Base-by-base conservation (phyloP, 2,113 vertebrate genomes). In the Monarcha castaneiventris region DNA sequence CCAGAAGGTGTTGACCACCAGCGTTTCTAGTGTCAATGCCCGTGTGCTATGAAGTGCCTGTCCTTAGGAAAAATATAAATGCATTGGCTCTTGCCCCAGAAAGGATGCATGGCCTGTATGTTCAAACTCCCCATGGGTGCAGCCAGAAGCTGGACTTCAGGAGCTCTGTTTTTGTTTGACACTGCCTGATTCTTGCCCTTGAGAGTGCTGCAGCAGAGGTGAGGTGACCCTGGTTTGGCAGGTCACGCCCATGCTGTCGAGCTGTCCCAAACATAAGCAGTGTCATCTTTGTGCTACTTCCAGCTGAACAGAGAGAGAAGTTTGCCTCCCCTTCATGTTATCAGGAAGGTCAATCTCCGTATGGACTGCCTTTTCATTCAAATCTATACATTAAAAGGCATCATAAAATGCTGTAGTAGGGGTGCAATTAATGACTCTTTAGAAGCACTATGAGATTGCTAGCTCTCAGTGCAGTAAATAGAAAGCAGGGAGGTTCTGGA, bases 11-110 rank as follows among this genome's bases (percentile, higher is more conserved):
- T 8, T 1, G 1, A 8, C 6, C 52, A 21, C 32, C 35, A 44
- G 39, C 1, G 0, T 13, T 20, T 16, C 63, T 13, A 14, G 37
- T 39, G 39, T 39, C 4, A 2, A 1, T 33, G 44, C 41, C 84
- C 1, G 0, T 3, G 56, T 16, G 25, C 63, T 54, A 3, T n/a
- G 62, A 41, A 49, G 61, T 12, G 20, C 68, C 26, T 19, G 14
- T 44, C 32, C 29, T 46, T 3, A 16, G 56, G n/a, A n/a, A 10
- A 32, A 13, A 1, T 0, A 0, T 2, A 4, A 13, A 16, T 43
- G 30, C 69, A 13, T 9, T 11, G 35, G 27, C 51, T 46, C 37
- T 27, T 55, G 66, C 21, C 32, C 56, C 12, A 5, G 63, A 16
- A 26, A 52, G 87, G 61, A 12, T 15, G 71, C 64, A 12, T 33